Base-by-base conservation (phyloP, 1,140 invertebrate genomes). In the Pristionchus pacificus region DNA sequence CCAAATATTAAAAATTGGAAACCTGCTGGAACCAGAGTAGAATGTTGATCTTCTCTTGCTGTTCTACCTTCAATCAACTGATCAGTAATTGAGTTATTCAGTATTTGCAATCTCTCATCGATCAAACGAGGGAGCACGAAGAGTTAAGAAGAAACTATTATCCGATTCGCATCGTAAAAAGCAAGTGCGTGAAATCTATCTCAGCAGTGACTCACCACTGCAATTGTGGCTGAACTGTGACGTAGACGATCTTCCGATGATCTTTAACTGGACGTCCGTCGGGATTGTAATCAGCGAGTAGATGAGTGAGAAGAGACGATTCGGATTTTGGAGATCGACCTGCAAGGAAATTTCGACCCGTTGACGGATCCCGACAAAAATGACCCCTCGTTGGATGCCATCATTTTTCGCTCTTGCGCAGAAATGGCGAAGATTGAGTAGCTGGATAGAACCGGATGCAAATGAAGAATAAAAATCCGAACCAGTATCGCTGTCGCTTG, bases 1-100 rank as follows among this genome's bases (percentile, higher is more conserved):
- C 38, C 38, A 49, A 19, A 49, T 19, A 19, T 49, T 49, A 10
- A 49, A 10, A 49, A 49, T 10, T 49, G 38, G 6, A 49, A 49
- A 49, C 59, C 15, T 73, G 71, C n/a, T 65, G 71, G 32, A 73
- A 73, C 71, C 71, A 73, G 30, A 73, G 33, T 60, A 73, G 57
- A 25, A 73, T 31, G 58, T 73, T 73, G 33, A 73, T 68, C 66
- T 73, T 65, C 64, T 73, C 71, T 28, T 73, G 67, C 30, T 70
- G 66, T 32, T 73, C 71, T 30, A 68, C 58, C 71, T 72, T 32
- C 28, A 67, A 61, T 49, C 6, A 49, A 49, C 19, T 49, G 38
- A 49, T 6, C 6, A 49, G 38, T 49, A 6, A 49, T 49, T 10
- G 38, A 10, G 6, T 19, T 19, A 49, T 19, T 10, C 38, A 49